These are phyloP conservation scores for Tipula lateralis DNA, from an alignment of 2,888 invertebrate species.

Conservation along the genomic window DNA sequence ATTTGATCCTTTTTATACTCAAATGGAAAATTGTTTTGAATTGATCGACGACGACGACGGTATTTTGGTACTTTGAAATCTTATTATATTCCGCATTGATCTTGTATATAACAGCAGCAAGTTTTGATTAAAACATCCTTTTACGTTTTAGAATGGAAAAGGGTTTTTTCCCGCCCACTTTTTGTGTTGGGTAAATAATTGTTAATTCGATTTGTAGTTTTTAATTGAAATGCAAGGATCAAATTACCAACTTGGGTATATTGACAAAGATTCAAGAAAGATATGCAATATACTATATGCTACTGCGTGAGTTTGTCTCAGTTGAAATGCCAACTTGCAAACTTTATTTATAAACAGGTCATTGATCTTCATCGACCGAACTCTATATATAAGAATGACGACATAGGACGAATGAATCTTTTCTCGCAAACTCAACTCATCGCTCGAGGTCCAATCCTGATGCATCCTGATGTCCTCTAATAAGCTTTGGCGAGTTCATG, in stretches of 20 bases:
- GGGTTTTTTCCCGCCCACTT: neutral
- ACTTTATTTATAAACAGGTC: too few species aligned
- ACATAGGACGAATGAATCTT: too few species aligned
- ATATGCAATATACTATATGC: too few species aligned
- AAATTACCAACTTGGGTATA: neutral
- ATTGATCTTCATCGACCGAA: too few species aligned
- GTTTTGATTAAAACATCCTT: slow-evolving; percentile 24
- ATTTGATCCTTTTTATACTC: neutral
- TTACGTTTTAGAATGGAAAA: neutral
- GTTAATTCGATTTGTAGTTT: neutral
- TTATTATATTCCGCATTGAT: neutral
- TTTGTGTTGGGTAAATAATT: slow-evolving; percentile 5
- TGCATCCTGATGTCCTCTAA: too few species aligned
- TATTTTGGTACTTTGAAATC: neutral
- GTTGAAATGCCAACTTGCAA: too few species aligned
- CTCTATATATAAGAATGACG: too few species aligned
- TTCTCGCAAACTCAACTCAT: too few species aligned
- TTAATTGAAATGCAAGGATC: neutral
- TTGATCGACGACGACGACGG: neutral
- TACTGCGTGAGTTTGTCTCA: too few species aligned
- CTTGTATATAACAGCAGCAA: neutral
- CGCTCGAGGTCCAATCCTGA: too few species aligned
- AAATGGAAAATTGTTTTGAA: neutral
- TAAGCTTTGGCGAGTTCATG: too few species aligned
- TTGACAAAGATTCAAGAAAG: too few species aligned